phyloP scores from a whole-genome alignment of 1,140 invertebrate species.

The Cydia amplana region DNA sequence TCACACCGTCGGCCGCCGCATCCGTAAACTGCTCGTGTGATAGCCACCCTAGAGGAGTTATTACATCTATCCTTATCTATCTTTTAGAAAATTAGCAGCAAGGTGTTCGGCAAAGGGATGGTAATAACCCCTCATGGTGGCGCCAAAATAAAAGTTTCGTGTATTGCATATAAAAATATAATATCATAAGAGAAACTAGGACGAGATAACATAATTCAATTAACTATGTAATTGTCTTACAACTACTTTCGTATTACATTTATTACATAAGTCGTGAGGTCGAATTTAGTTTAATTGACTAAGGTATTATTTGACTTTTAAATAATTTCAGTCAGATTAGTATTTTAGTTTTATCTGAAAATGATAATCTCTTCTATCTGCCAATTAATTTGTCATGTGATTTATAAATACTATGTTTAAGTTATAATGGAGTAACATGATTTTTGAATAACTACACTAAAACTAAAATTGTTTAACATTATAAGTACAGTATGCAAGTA shows the following conservation, averaged over 20 bases:
- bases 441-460: background rate
- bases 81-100: no score
- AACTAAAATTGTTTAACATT: background rate
- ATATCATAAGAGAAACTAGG: constrained; percentile 28
- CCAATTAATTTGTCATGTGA: constrained; percentile 6
- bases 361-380: background rate
- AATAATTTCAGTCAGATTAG: background rate
- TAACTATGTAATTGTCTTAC: constrained; percentile 2
- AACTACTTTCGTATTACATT: background rate
- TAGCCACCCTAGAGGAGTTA: no score
- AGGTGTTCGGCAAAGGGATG: no score
- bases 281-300: constrained; percentile 7
- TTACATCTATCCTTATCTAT: no score
- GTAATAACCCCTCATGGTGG: background rate
- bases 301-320: background rate
- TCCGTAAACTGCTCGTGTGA: no score
- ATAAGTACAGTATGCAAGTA: background rate
- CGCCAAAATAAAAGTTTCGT: background rate
- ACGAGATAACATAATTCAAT: constrained; percentile 21
- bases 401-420: background rate
- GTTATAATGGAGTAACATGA: background rate
- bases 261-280: background rate
- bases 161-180: constrained; percentile 30
- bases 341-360: no score
- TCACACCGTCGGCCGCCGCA: background rate